Evolutionary conservation across 2,888 invertebrate genomes (phyloP).

Genomic region (Aspidapion aeneum): DNA sequence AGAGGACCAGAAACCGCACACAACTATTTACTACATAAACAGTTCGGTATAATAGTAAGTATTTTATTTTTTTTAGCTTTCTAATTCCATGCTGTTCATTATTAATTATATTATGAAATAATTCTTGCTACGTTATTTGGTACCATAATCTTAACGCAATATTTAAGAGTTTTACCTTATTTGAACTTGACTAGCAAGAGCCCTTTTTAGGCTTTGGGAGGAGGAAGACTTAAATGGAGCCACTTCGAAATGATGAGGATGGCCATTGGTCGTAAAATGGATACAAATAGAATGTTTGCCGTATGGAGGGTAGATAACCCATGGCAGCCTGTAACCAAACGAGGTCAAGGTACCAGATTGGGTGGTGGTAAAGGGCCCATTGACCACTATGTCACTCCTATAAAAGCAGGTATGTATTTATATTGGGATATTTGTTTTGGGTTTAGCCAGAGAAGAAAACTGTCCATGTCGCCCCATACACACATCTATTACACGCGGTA

Average conservation of each 20-base stretch:
- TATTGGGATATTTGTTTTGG: not conserved
- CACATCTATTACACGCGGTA: too few species aligned
- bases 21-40: constrained; percentile 80
- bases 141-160: too few species aligned
- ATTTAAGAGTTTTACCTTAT: too few species aligned
- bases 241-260: constrained; percentile 90
- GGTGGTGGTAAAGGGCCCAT: constrained; percentile 96
- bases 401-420: constrained; percentile 67
- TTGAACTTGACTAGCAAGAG: too few species aligned
- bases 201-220: constrained; percentile 74
- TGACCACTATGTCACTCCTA: constrained; percentile 91
- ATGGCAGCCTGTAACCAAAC: constrained; percentile 93
- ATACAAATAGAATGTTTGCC: constrained; percentile 83
- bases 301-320: constrained; percentile 92
- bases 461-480: too few species aligned
- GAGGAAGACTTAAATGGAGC: constrained; percentile 74
- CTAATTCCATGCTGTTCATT: not conserved
- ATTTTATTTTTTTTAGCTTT: constrained; percentile 15
- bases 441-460: not conserved
- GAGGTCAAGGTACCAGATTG: constrained; percentile 87
- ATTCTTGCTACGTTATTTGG: too few species aligned
- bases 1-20: constrained; percentile 88
- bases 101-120: too few species aligned
- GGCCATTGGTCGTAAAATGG: constrained; percentile 72
- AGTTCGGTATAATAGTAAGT: constrained; percentile 89